A percentile compares a stretch with the other conserved stretches of the same genome.
phyloP scores from a whole-genome alignment of 1,140 invertebrate genomes.

The Lasaia peninsularis region DNA sequence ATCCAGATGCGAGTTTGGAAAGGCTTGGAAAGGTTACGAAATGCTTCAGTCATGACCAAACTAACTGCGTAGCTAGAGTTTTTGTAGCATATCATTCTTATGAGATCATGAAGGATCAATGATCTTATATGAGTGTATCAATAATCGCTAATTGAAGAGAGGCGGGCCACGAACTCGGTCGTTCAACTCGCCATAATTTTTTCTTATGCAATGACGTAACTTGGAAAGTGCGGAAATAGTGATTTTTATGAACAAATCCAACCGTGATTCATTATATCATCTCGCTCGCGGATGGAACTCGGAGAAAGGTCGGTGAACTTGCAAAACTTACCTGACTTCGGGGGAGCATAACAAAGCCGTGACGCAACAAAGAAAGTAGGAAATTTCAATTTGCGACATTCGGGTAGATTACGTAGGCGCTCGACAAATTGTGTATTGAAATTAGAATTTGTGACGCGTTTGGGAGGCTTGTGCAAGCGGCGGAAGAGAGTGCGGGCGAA shows the following conservation, averaged over 20 bases:
- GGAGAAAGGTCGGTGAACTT: constrained; percentile 67
- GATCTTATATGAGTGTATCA: constrained; percentile 44
- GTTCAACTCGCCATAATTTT: constrained; percentile 58
- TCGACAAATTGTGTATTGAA: constrained; percentile 41
- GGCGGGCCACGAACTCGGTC: constrained; percentile 48
- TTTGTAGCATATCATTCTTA: constrained; percentile 33
- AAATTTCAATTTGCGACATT: constrained; percentile 37
- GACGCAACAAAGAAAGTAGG: constrained; percentile 59
- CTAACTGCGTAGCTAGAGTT: constrained; percentile 30
- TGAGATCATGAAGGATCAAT: constrained; percentile 74
- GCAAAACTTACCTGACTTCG: constrained; percentile 67
- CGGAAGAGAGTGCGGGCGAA: constrained; percentile 69
- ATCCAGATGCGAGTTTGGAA: constrained; percentile 46
- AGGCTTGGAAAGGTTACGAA: constrained; percentile 17
- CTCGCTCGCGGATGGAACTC: constrained; percentile 45
- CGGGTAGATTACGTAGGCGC: constrained; percentile 25
- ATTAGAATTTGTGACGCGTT: constrained; percentile 41
- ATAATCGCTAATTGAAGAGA: constrained; percentile 53
- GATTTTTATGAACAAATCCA: constrained; percentile 53
- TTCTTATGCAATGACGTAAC: constrained; percentile 59
- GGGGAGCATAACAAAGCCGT: constrained; percentile 50
- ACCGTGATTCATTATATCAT: constrained; percentile 56
- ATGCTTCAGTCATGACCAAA: background rate
- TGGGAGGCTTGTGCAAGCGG: constrained; percentile 56
- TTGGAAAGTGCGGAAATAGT: constrained; percentile 72